Percentiles rank a stretch among this genome's conserved stretches.
Conservation (phyloP, 2,797 vertebrate species). For the Falco biarmicus region DNA sequence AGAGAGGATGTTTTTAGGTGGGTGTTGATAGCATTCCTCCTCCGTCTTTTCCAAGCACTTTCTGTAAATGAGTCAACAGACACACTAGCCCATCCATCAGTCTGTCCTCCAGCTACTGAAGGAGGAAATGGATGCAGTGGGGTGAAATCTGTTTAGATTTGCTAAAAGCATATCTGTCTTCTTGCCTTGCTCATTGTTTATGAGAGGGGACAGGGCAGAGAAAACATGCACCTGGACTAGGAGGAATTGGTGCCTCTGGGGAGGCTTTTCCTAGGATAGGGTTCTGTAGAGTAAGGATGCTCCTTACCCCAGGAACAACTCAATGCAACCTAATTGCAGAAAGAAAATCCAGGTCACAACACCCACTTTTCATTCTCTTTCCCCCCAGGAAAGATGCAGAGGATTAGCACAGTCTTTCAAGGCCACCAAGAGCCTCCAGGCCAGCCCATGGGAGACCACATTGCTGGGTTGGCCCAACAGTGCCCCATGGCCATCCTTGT, state of each 20-base stretch:
- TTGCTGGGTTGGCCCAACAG: neutral
- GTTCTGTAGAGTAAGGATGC: neutral
- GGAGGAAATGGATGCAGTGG: neutral
- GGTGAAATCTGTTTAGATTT: neutral
- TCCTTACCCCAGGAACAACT: neutral
- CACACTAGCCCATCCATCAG: neutral
- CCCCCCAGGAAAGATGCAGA: neutral
- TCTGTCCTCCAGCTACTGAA: neutral
- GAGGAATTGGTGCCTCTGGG: neutral
- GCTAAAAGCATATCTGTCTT: neutral
- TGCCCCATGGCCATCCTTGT: neutral
- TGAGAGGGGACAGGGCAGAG: neutral
- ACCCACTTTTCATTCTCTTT: neutral
- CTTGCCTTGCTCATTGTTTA: neutral
- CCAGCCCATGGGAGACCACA: neutral
- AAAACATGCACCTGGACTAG: neutral
- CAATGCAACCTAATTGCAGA: neutral
- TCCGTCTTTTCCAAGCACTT: neutral
- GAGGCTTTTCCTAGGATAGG: neutral
- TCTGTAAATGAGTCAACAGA: neutral
- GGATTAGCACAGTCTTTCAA: neutral
- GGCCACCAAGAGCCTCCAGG: neutral
- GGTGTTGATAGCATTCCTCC: neutral
- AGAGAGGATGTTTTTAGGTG: neutral
- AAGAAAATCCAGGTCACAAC: neutral